Conservation (phyloP, 2,888 invertebrate genomes). For the Proisotoma minuta region DNA sequence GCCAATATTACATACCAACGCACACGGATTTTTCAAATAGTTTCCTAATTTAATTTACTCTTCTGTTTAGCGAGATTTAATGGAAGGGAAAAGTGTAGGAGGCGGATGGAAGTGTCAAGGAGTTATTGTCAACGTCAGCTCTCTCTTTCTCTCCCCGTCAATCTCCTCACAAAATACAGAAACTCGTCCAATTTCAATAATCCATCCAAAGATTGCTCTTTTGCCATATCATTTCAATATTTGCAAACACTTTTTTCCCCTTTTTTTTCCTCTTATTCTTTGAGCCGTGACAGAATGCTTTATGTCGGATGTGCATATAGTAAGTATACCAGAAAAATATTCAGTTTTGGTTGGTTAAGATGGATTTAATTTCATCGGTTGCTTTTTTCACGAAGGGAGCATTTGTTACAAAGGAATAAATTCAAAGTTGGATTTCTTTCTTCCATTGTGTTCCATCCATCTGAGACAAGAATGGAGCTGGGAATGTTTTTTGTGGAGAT, state of each 20-base stretch:
- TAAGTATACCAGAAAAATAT: neutral
- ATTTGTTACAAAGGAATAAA: neutral
- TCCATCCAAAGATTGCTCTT: neutral
- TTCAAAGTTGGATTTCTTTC: neutral
- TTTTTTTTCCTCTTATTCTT: no score
- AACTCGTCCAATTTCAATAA: neutral
- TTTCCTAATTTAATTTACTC: neutral
- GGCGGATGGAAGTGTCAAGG: neutral
- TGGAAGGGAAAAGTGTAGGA: neutral
- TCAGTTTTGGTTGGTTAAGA: no score
- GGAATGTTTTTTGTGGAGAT: neutral
- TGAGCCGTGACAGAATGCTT: no score
- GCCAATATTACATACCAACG: no score
- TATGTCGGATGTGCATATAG: neutral
- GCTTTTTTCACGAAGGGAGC: no score
- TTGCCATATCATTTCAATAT: neutral
- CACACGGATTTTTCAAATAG: neutral
- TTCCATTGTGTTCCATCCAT: neutral
- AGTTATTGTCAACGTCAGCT: neutral
- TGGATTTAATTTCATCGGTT: no score
- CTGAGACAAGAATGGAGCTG: neutral
- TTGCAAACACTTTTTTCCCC: no score
- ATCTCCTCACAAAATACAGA: neutral
- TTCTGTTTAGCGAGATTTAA: neutral
- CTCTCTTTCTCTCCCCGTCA: neutral